phyloP scores from a whole-genome alignment of 2,113 vertebrate species.

The Crotalus helleri region DNA sequence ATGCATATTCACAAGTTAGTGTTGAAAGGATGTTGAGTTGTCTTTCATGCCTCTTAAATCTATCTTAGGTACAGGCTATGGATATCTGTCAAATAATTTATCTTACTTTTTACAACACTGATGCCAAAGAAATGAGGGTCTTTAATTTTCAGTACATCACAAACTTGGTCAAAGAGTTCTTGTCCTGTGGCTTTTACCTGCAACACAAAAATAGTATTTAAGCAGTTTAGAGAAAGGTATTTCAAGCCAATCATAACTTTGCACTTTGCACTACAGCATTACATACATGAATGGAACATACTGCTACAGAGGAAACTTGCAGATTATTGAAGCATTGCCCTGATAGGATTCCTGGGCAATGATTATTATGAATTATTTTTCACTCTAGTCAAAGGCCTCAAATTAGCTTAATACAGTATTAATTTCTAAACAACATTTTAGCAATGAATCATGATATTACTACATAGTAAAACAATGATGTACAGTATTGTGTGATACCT shows the following conservation, averaged over 20 bases:
- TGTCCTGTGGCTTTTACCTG: slow-evolving; percentile 84
- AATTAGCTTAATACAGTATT: neutral
- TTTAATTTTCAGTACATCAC: slow-evolving; percentile 76
- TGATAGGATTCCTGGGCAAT: neutral
- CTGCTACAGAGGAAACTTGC: neutral
- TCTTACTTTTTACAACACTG: slow-evolving; percentile 83
- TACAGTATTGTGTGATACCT: neutral
- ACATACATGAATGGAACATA: neutral
- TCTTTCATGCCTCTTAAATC: slow-evolving; percentile 49
- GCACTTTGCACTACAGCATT: neutral
- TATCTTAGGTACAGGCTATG: slow-evolving; percentile 38
- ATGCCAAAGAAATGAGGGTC: slow-evolving; percentile 88
- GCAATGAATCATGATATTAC: neutral
- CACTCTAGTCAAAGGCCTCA: neutral
- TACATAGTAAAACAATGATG: neutral
- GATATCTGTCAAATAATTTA: slow-evolving; percentile 53
- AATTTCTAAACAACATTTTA: neutral
- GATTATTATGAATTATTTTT: neutral
- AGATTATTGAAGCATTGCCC: neutral
- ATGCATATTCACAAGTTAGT: slow-evolving; percentile 53
- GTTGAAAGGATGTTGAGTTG: slow-evolving; percentile 56
- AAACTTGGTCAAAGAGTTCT: slow-evolving; percentile 80
- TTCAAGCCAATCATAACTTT: no score
- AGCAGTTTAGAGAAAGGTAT: neutral
- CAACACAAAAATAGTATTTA: slow-evolving; percentile 1